Percentiles rank a stretch among this genome's conserved stretches.
Evolutionary conservation across 2,797 vertebrate genomes (phyloP).

Genomic region (Scarus forsteni): DNA sequence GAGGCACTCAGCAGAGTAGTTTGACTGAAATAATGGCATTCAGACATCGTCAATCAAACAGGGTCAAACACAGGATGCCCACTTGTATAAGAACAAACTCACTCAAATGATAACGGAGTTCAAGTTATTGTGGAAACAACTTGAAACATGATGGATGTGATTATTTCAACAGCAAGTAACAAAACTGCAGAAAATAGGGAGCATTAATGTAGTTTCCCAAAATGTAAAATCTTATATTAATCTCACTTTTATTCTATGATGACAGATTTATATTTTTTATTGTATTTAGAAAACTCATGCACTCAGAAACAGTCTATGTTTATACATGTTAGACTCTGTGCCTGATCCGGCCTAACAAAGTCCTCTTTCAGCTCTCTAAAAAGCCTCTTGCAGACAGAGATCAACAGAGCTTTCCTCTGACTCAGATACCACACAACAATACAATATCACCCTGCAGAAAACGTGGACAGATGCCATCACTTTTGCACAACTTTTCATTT

Average conservation of each 20-base stretch:
- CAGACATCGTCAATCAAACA: too few species aligned
- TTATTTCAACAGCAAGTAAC: too few species aligned
- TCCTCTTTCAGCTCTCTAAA: constrained; percentile 6
- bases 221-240: neutral
- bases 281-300: neutral
- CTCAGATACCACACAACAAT: constrained; percentile 3
- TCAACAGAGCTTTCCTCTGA: constrained; percentile 7
- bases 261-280: neutral
- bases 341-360: neutral
- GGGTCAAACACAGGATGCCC: too few species aligned
- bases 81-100: too few species aligned
- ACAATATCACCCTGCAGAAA: constrained; percentile 3
- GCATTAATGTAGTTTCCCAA: too few species aligned
- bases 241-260: neutral
- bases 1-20: too few species aligned
- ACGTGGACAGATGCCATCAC: neutral
- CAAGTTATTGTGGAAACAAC: too few species aligned
- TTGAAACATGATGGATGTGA: too few species aligned
- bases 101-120: too few species aligned
- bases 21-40: too few species aligned
- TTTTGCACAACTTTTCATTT: neutral
- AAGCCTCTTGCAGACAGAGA: constrained; percentile 6
- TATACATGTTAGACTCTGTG: neutral
- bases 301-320: neutral
- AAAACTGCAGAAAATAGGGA: too few species aligned